phyloP scores from a whole-genome alignment of 2,113 vertebrate species.

The Zapus hudsonius region DNA sequence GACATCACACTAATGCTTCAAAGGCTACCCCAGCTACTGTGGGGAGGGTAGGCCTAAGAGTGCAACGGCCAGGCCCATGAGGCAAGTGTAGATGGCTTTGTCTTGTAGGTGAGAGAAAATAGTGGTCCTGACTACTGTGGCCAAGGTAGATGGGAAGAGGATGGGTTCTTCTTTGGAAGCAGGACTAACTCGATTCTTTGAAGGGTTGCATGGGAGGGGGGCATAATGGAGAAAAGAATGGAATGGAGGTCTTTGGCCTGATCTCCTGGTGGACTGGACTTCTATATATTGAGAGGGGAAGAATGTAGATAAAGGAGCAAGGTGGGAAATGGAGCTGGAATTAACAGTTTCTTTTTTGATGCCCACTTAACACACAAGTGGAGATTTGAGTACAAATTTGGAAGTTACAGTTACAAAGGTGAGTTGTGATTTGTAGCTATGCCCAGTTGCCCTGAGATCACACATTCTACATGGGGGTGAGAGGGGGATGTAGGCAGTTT shows the following conservation, averaged over 20 bases:
- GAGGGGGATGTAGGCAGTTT: neutral
- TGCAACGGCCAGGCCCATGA: neutral
- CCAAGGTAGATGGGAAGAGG: neutral
- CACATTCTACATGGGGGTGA: neutral
- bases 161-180: neutral
- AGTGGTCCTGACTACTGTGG: neutral
- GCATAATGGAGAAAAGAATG: neutral
- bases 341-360: slow-evolving; percentile 28
- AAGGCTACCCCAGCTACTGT: neutral
- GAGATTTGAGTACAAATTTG: neutral
- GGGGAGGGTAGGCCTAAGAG: neutral
- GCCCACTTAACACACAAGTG: neutral
- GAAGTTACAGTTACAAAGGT: neutral
- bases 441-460: slow-evolving; percentile 14
- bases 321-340: neutral
- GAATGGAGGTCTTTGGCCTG: neutral
- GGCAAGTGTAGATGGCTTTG: neutral
- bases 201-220: neutral
- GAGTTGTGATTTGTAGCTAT: neutral
- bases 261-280: neutral
- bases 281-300: neutral
- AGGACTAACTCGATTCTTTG: slow-evolving; percentile 5
- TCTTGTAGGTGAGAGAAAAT: neutral
- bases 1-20: neutral
- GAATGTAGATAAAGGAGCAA: neutral